Evolutionary conservation across 1,140 invertebrate genomes (phyloP).

Genomic region (Phocides pigmalion): DNA sequence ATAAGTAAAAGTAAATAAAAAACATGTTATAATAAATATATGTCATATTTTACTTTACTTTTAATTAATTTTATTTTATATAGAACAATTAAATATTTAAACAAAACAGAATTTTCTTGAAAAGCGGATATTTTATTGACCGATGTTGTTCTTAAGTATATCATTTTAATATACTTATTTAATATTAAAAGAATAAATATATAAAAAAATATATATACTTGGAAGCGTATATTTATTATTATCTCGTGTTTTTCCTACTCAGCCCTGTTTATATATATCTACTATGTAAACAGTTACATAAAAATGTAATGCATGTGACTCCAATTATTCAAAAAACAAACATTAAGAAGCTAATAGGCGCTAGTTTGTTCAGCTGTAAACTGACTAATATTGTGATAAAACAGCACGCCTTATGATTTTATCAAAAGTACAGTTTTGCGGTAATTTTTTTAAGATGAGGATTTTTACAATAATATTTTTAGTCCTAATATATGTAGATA

Average conservation of each 20-base stretch:
- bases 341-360: conserved; percentile 24
- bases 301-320: conserved; percentile 18
- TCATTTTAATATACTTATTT: no score
- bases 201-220: not conserved
- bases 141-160: no score
- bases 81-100: no score
- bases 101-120: no score
- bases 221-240: not conserved
- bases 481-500: no score
- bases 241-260: not conserved
- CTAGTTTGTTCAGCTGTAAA: conserved; percentile 38
- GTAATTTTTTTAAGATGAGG: not conserved
- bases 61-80: no score
- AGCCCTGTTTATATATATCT: not conserved
- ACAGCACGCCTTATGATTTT: not conserved
- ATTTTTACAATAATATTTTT: no score
- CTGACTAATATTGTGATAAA: conserved; percentile 5
- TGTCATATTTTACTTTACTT: no score
- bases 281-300: conserved; percentile 1
- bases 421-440: not conserved
- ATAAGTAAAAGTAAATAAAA: no score
- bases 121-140: no score
- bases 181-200: no score
- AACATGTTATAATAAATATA: no score
- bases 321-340: conserved; percentile 37